phyloP scores from a whole-genome alignment of 37 sponge, comb jelly and placozoan genomes.

The Tethya wilhelma region DNA sequence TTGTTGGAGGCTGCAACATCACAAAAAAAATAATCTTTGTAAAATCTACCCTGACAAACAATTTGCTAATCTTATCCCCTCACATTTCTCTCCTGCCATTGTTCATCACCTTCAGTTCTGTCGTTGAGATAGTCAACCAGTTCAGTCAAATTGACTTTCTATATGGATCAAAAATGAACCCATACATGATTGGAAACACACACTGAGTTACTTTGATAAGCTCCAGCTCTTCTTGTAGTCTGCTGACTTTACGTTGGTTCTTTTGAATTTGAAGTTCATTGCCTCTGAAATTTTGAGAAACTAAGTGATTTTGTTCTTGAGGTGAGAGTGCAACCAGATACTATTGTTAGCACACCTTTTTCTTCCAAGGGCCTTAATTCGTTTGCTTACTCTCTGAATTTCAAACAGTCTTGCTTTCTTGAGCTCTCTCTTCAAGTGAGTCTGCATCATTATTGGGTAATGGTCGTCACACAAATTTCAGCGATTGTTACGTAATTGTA shows the following conservation, averaged over 20 bases:
- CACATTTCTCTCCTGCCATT: too few species aligned
- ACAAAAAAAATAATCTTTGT: too few species aligned
- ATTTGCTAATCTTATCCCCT: too few species aligned
- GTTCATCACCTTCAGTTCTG: too few species aligned
- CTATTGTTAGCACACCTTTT: conserved; percentile 32
- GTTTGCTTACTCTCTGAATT: conserved; percentile 40
- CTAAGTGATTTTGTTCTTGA: background rate
- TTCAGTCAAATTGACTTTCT: too few species aligned
- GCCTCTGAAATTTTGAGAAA: conserved; percentile 29
- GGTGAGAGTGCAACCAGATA: background rate
- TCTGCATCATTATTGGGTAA: too few species aligned
- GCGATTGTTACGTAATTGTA: too few species aligned
- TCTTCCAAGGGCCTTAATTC: conserved; percentile 8
- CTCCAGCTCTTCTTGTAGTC: conserved; percentile 37
- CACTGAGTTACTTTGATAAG: conserved; percentile 50
- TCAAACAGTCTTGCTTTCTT: conserved; percentile 51
- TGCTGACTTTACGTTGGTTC: conserved; percentile 36
- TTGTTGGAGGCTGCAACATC: conserved; percentile 18
- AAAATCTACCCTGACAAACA: too few species aligned
- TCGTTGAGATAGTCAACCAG: too few species aligned
- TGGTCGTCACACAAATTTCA: too few species aligned
- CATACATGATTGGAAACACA: too few species aligned
- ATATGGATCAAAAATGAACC: too few species aligned
- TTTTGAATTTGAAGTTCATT: conserved; percentile 52
- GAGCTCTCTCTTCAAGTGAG: conserved; percentile 37